These are phyloP conservation scores for Blastobasis adustella DNA, from an alignment of 2,888 invertebrate genomes.

Conservation along the genomic window DNA sequence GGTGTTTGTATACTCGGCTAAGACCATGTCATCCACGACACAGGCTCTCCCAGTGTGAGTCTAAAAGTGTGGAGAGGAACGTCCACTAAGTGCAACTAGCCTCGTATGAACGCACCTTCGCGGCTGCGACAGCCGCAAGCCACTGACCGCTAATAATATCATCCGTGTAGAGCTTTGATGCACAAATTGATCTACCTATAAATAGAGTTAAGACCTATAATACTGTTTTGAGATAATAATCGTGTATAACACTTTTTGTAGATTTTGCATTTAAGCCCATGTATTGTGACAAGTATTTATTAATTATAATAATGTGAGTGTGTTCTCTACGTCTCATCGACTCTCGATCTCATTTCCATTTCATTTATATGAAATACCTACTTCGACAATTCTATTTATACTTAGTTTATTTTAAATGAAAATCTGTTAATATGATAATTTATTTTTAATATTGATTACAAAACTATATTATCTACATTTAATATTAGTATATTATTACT, in stretches of 20 bases:
- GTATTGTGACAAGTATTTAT: conserved; percentile 64
- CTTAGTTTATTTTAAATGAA: too few species aligned
- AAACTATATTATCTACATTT: background rate
- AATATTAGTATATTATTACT: too few species aligned
- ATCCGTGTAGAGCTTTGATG: conserved; percentile 67
- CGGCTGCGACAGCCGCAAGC: conserved; percentile 5
- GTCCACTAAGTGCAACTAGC: conserved; percentile 30
- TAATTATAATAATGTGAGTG: conserved; percentile 63
- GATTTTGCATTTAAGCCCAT: conserved; percentile 69
- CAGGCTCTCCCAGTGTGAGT: too few species aligned
- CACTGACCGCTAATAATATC: conserved; percentile 47
- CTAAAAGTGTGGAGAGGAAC: too few species aligned
- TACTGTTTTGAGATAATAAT: conserved; percentile 63
- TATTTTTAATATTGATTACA: background rate
- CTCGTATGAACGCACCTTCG: conserved; percentile 4
- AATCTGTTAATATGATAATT: too few species aligned
- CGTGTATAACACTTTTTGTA: conserved; percentile 68
- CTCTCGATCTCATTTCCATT: conserved; percentile 27
- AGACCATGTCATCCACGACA: too few species aligned
- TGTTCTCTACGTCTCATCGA: conserved; percentile 54
- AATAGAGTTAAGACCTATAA: conserved; percentile 59
- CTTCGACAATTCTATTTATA: too few species aligned
- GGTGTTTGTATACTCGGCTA: too few species aligned
- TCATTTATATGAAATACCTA: conserved; percentile 7
- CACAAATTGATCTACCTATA: conserved; percentile 39